phyloP scores from a whole-genome alignment of 1,140 invertebrate genomes.

The Trissolcus basalis region DNA sequence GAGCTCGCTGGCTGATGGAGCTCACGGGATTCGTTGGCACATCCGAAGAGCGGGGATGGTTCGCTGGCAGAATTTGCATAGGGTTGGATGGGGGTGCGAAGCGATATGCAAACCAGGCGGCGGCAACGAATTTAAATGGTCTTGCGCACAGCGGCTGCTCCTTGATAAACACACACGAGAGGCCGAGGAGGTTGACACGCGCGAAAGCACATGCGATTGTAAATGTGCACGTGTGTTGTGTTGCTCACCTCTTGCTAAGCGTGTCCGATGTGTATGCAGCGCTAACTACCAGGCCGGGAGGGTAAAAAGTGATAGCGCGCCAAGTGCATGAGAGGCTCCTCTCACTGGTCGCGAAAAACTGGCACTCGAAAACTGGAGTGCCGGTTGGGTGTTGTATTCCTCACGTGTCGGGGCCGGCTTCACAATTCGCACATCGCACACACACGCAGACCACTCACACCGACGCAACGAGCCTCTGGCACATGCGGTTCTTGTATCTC shows the following conservation, averaged over 20 bases:
- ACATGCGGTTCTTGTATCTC: neutral
- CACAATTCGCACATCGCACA: conserved; percentile 4
- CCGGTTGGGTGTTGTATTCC: conserved; percentile 39
- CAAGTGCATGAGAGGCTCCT: conserved; percentile 33
- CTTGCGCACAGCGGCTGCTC: conserved; percentile 69
- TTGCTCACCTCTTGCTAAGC: conserved; percentile 39
- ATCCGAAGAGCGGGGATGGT: conserved; percentile 57
- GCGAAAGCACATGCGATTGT: neutral
- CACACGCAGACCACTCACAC: no score
- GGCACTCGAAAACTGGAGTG: conserved; percentile 26
- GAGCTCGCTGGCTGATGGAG: conserved; percentile 14
- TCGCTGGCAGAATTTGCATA: conserved; percentile 33
- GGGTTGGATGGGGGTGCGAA: conserved; percentile 57
- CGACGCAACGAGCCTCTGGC: no score
- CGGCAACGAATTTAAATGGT: conserved; percentile 71
- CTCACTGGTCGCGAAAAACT: conserved; percentile 37
- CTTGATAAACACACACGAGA: conserved; percentile 57
- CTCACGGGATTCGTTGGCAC: conserved; percentile 48
- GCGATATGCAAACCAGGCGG: conserved; percentile 73
- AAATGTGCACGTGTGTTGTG: neutral
- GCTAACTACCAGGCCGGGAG: no score
- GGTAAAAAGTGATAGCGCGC: conserved; percentile 23
- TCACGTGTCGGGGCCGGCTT: conserved; percentile 45
- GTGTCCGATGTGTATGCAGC: conserved; percentile 10
- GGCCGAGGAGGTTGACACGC: neutral